Percentiles rank a stretch among this genome's conserved stretches.
Evolutionary conservation across 2,797 vertebrate genomes (phyloP).

Genomic region (Platalea minor): DNA sequence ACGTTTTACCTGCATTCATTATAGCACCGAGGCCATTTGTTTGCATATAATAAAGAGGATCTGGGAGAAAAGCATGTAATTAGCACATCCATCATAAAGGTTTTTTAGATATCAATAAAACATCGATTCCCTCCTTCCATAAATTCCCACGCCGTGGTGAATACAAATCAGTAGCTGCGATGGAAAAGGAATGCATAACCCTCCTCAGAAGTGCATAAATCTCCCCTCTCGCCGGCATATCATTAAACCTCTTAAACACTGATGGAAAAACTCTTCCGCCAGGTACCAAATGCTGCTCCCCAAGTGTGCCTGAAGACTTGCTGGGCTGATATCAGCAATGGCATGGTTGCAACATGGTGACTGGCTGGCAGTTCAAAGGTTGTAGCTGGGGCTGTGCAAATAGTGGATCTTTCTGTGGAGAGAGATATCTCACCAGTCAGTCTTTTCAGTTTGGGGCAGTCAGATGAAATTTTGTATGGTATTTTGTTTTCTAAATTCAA

Average conservation of each 20-base stretch:
- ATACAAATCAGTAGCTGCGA: background rate
- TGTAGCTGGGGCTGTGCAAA: background rate
- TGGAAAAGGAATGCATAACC: background rate
- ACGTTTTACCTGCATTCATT: background rate
- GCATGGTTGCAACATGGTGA: background rate
- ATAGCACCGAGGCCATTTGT: background rate
- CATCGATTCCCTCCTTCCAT: constrained; percentile 4
- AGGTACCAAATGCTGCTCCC: background rate
- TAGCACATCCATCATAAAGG: constrained; percentile 17
- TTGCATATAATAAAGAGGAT: background rate
- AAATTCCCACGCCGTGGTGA: background rate
- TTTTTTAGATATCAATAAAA: constrained; percentile 55
- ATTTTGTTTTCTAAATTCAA: background rate
- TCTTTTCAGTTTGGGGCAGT: background rate
- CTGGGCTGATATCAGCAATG: background rate
- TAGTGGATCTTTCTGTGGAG: background rate
- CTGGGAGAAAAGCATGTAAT: constrained; percentile 5
- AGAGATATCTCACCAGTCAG: background rate
- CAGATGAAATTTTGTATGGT: background rate
- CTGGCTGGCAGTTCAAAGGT: background rate
- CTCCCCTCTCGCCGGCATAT: background rate
- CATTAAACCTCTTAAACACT: background rate
- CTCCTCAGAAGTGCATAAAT: constrained; percentile 31
- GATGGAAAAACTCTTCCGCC: background rate
- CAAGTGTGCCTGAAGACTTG: fast-evolving